These are phyloP conservation scores for Drosophila subsilvestris DNA, from an alignment of 2,888 invertebrate genomes.

Conservation along the genomic window DNA sequence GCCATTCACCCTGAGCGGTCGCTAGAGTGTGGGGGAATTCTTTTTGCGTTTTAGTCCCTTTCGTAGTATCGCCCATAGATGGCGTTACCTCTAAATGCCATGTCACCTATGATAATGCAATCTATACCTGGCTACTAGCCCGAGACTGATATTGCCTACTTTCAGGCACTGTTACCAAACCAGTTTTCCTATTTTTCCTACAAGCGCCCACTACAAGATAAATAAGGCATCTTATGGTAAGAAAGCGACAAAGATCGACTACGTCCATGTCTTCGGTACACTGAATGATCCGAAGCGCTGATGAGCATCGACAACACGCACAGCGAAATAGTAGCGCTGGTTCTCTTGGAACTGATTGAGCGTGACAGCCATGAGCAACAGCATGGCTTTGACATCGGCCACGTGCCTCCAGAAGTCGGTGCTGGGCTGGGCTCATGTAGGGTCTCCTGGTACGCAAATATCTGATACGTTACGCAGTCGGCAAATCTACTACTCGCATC, in stretches of 20 bases:
- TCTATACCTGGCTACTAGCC: no score
- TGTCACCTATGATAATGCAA: no score
- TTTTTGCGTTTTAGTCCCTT: no score
- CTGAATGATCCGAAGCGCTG: slow-evolving; percentile 93
- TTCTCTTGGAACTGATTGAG: slow-evolving; percentile 95
- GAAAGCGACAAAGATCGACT: not conserved
- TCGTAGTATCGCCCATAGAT: no score
- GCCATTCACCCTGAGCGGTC: no score
- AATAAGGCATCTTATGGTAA: not conserved
- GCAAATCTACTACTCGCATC: slow-evolving; percentile 87
- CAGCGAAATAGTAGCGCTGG: slow-evolving; percentile 95
- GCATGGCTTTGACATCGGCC: slow-evolving; percentile 95
- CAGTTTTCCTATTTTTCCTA: no score
- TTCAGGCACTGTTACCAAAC: no score
- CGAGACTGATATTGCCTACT: no score
- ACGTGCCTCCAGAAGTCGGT: slow-evolving; percentile 96
- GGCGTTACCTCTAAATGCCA: no score
- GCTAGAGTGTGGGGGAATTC: no score
- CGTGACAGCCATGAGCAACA: slow-evolving; percentile 97
- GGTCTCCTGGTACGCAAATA: slow-evolving; percentile 96
- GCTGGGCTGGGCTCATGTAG: slow-evolving; percentile 88
- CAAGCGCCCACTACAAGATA: no score
- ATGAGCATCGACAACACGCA: slow-evolving; percentile 93
- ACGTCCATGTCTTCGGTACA: slow-evolving; percentile 87
- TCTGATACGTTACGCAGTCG: slow-evolving; percentile 93